Conservation (phyloP, 2,113 vertebrate species). For the Ochotona princeps region DNA sequence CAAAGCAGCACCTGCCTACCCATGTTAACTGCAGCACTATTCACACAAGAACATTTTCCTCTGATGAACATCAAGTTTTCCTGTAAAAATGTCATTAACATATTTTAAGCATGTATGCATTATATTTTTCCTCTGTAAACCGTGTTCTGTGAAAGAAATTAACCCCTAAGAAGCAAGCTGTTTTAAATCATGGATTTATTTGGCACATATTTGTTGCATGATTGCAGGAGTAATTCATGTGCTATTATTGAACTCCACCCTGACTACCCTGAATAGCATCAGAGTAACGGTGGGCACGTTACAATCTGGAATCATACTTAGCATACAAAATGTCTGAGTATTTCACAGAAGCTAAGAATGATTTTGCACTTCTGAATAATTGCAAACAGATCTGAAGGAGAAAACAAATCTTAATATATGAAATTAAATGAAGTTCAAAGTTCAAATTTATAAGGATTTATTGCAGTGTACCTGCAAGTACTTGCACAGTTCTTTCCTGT, state of each 20-base stretch:
- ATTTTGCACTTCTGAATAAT: background rate
- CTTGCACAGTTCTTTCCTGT: background rate
- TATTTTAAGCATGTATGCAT: background rate
- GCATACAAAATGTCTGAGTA: background rate
- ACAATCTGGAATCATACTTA: background rate
- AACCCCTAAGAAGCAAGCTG: background rate
- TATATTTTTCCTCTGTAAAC: background rate
- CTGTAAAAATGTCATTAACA: background rate
- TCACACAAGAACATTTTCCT: no score
- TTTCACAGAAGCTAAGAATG: background rate
- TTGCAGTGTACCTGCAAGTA: background rate
- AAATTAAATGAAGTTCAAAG: background rate
- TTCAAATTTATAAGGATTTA: background rate
- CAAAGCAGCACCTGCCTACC: no score
- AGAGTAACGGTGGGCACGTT: accelerated
- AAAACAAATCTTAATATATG: background rate
- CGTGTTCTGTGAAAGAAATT: background rate
- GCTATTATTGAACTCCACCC: accelerated
- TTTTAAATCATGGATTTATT: background rate
- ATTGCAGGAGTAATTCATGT: accelerated
- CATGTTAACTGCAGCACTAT: no score
- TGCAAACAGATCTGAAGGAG: background rate
- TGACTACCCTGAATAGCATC: background rate
- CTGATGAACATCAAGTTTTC: background rate
- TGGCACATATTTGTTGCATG: background rate